phyloP scores from a whole-genome alignment of 2,113 vertebrate species.

The Eolophus roseicapilla region DNA sequence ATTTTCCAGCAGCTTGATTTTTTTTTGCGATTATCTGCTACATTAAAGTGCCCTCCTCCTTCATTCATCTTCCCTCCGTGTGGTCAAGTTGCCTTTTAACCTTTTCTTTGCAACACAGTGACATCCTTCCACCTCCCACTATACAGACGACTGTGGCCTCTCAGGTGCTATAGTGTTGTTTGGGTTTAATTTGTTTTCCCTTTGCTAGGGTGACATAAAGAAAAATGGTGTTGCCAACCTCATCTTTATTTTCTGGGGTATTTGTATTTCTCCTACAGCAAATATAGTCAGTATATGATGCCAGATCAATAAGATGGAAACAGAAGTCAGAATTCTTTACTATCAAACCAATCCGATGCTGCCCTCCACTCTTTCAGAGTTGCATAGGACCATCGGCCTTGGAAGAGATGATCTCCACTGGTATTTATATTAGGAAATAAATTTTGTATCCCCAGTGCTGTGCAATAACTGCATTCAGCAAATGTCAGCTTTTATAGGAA shows the following conservation, averaged over 20 bases:
- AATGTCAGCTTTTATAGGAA: background rate
- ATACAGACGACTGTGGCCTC: background rate
- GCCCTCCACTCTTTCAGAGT: background rate
- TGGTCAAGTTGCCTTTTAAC: background rate
- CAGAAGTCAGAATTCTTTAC: background rate
- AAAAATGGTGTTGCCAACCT: background rate
- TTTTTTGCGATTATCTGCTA: slow-evolving; percentile 1
- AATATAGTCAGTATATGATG: background rate
- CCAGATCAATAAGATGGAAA: background rate
- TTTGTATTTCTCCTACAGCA: background rate
- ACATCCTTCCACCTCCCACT: background rate
- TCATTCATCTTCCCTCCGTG: background rate
- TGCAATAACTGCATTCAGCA: background rate
- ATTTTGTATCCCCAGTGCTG: background rate
- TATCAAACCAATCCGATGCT: background rate
- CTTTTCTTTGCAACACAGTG: background rate
- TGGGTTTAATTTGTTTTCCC: background rate
- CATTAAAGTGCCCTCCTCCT: background rate
- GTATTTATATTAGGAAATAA: background rate
- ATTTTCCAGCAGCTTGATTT: background rate
- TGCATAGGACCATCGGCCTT: background rate
- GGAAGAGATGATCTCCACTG: background rate
- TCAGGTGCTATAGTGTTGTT: background rate
- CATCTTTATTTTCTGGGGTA: background rate
- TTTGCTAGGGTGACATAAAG: background rate